Percentiles rank a stretch among this genome's conserved stretches.
These are phyloP conservation scores for Blastomussa wellsi DNA, from an alignment of 92 coral and sea anemone species.

Conservation along the genomic window DNA sequence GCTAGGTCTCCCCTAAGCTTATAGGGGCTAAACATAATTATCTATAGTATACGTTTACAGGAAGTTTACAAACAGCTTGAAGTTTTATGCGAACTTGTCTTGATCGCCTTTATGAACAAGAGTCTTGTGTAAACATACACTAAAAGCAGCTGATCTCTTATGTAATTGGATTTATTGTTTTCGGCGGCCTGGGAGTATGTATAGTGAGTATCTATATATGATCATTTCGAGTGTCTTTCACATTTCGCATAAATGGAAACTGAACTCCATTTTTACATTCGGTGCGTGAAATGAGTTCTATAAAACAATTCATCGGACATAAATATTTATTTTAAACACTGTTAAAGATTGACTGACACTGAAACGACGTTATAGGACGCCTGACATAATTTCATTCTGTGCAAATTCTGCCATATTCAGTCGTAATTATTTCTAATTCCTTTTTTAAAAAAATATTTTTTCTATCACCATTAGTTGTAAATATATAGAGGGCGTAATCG, in stretches of 20 bases:
- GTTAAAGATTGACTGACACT: not conserved
- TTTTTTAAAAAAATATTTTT: not conserved
- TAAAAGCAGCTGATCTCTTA: conserved; percentile 2
- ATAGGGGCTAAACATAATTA: not conserved
- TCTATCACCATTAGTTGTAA: not conserved
- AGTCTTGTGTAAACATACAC: conserved; percentile 19
- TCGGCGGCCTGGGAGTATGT: conserved; percentile 2
- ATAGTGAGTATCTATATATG: not conserved
- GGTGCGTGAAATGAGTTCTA: not conserved
- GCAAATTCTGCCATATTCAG: not conserved
- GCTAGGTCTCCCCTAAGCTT: too few species aligned
- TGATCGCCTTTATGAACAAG: conserved; percentile 20
- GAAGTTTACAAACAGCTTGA: conserved; percentile 44
- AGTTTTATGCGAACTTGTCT: conserved; percentile 31
- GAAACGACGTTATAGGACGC: not conserved
- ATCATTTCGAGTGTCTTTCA: not conserved
- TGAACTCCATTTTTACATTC: not conserved
- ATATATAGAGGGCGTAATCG: not conserved
- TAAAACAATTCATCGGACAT: not conserved
- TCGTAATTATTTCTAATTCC: not conserved
- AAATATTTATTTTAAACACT: conserved; percentile 15
- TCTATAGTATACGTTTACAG: conserved; percentile 2
- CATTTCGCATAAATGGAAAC: not conserved
- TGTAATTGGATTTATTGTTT: not conserved
- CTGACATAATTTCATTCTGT: conserved; percentile 12